Percentiles rank a stretch among this genome's conserved stretches.
phyloP scores from a whole-genome alignment of 2,888 invertebrate genomes.

The Parochlus steinenii region DNA sequence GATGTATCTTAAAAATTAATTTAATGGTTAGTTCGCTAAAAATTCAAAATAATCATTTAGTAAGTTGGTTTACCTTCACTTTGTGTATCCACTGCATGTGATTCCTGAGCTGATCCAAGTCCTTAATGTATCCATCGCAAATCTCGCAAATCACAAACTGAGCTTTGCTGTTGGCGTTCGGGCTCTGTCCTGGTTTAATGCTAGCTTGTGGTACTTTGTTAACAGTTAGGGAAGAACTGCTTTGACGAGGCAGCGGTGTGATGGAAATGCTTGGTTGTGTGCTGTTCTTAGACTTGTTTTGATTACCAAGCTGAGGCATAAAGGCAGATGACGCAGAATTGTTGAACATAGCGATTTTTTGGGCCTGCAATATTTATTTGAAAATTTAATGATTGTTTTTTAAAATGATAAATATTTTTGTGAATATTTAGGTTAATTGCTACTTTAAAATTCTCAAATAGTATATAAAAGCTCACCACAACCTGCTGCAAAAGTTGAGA shows the following conservation, averaged over 20 bases:
- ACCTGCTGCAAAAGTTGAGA: slow-evolving; percentile 13
- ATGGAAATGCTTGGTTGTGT: slow-evolving; percentile 79
- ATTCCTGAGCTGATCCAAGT: slow-evolving; percentile 80
- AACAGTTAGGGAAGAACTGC: slow-evolving; percentile 59
- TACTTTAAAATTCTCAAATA: no score
- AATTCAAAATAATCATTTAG: slow-evolving; percentile 4
- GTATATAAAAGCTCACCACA: slow-evolving; percentile 8
- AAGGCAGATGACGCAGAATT: slow-evolving; percentile 6
- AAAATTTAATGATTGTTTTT: no score
- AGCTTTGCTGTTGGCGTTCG: slow-evolving; percentile 41
- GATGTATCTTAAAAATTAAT: slow-evolving; percentile 45
- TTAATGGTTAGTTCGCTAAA: neutral
- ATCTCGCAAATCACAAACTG: slow-evolving; percentile 91
- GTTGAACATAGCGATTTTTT: slow-evolving; percentile 11
- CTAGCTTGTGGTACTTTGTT: slow-evolving; percentile 33
- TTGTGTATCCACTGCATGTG: slow-evolving; percentile 98
- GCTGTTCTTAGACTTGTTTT: slow-evolving; percentile 14
- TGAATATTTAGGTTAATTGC: no score
- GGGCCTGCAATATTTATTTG: slow-evolving; percentile 7
- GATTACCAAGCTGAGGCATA: neutral
- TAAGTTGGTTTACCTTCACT: slow-evolving; percentile 44
- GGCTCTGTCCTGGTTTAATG: slow-evolving; percentile 33
- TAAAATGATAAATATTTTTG: no score
- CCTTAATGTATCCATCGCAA: slow-evolving; percentile 93
- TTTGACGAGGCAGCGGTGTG: slow-evolving; percentile 65